Conservation (phyloP, 2,888 invertebrate species). For the Heteromurus nitidus region DNA sequence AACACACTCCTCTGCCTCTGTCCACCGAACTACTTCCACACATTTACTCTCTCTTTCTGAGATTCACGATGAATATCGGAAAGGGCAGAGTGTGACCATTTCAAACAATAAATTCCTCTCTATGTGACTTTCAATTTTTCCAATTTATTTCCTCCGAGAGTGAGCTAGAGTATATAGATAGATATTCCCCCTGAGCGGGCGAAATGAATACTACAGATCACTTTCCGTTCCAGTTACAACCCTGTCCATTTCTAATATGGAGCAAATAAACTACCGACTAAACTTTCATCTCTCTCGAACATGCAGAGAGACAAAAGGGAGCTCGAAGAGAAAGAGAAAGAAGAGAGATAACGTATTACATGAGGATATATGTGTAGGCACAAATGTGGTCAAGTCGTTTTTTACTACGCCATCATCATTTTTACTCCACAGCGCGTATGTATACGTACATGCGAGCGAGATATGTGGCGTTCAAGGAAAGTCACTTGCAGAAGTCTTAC, state of each 20-base stretch:
- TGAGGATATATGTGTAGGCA: too few relatives aligned
- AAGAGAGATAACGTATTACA: neutral
- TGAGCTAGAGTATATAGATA: neutral
- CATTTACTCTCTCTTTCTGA: neutral
- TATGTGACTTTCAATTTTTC: slow-evolving; percentile 58
- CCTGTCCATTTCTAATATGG: neutral
- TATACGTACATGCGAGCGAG: too few relatives aligned
- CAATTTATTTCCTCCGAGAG: slow-evolving; percentile 53
- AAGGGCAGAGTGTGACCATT: slow-evolving; percentile 55
- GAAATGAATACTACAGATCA: slow-evolving; percentile 44
- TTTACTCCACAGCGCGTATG: neutral
- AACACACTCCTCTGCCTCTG: slow-evolving; percentile 12
- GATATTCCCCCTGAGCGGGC: slow-evolving; percentile 4
- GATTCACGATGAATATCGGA: slow-evolving; percentile 43
- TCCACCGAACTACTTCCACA: neutral
- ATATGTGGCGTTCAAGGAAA: neutral
- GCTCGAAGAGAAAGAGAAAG: too few relatives aligned
- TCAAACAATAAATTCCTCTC: slow-evolving; percentile 54
- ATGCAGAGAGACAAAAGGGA: too few relatives aligned
- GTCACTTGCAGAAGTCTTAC: slow-evolving; percentile 24
- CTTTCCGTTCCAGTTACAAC: slow-evolving; percentile 40
- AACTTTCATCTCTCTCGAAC: too few relatives aligned
- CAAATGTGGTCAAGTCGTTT: neutral
- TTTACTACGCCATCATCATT: slow-evolving; percentile 12
- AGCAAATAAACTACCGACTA: slow-evolving; percentile 4